Percentiles rank a stretch among this genome's conserved stretches.
Evolutionary conservation across 1,140 invertebrate species (phyloP).

Genomic region (Xylocopa sonorina): DNA sequence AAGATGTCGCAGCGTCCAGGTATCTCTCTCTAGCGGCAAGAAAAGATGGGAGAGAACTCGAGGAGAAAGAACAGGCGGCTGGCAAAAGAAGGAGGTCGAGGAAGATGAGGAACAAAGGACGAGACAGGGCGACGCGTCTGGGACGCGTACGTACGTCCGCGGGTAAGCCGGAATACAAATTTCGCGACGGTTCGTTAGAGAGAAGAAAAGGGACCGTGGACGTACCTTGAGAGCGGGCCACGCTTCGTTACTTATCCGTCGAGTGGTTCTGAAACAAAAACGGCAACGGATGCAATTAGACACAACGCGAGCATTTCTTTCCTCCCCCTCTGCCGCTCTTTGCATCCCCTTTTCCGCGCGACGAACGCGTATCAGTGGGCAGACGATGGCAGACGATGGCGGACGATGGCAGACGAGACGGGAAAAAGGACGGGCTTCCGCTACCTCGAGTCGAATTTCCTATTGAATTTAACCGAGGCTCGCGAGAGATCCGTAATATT

Average conservation of each 20-base stretch:
- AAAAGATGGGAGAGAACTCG: neutral
- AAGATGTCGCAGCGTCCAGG: neutral
- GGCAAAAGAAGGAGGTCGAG: neutral
- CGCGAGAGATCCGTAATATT: conserved; percentile 24
- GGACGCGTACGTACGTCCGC: neutral
- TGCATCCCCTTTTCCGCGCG: neutral
- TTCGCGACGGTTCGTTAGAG: conserved; percentile 47
- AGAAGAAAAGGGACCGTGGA: conserved; percentile 23
- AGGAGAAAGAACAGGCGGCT: neutral
- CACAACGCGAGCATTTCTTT: conserved; percentile 6
- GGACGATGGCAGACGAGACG: no score
- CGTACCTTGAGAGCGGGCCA: conserved; percentile 47
- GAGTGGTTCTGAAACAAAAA: conserved; percentile 47
- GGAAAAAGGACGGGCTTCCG: neutral
- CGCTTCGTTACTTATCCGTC: conserved; percentile 52
- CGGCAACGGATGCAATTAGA: conserved; percentile 54
- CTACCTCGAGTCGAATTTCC: conserved; percentile 18
- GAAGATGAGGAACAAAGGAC: neutral
- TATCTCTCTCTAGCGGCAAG: no score
- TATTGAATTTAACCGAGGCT: conserved; percentile 33
- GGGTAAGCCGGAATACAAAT: conserved; percentile 28
- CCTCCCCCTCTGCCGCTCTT: neutral
- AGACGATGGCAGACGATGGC: no score
- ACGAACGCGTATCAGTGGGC: neutral
- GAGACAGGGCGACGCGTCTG: neutral